Percentiles rank a stretch among this genome's conserved stretches.
These are phyloP conservation scores for Zosterops borbonicus DNA, from an alignment of 2,113 vertebrate species.

Conservation along the genomic window DNA sequence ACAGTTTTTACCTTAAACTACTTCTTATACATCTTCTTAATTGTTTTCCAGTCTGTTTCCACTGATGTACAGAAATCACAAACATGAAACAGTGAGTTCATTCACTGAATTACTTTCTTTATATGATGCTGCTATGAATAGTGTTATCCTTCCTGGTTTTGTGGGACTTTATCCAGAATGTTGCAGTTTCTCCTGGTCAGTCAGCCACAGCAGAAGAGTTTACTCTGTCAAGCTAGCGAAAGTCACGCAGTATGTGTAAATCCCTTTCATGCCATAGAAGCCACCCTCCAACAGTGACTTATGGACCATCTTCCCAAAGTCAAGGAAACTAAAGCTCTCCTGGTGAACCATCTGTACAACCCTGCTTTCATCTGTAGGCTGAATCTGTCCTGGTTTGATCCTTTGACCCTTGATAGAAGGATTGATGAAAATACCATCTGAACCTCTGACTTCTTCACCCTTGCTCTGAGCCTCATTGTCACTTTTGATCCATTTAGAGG, in stretches of 20 bases:
- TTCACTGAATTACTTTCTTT: background rate
- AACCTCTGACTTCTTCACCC: conserved; percentile 29
- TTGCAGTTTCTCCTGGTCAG: background rate
- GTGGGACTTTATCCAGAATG: background rate
- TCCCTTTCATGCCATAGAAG: background rate
- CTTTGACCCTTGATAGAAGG: conserved; percentile 22
- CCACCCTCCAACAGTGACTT: background rate
- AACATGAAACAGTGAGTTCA: background rate
- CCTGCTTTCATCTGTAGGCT: conserved; percentile 20
- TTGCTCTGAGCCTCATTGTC: conserved; percentile 1
- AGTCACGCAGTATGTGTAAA: background rate
- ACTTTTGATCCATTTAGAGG: conserved; percentile 31
- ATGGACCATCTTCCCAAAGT: background rate
- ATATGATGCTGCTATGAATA: background rate
- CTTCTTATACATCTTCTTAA: background rate
- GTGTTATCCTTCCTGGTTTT: background rate
- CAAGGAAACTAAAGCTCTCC: background rate
- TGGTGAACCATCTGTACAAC: conserved; percentile 5
- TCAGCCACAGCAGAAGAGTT: background rate
- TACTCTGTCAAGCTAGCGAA: background rate
- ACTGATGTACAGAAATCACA: background rate
- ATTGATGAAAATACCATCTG: conserved; percentile 42
- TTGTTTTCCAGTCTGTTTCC: background rate
- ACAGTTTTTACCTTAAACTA: background rate
- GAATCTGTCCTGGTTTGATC: conserved; percentile 15